These are phyloP conservation scores for Terebella lapidaria DNA, from an alignment of 2,888 invertebrate genomes.

Conservation along the genomic window DNA sequence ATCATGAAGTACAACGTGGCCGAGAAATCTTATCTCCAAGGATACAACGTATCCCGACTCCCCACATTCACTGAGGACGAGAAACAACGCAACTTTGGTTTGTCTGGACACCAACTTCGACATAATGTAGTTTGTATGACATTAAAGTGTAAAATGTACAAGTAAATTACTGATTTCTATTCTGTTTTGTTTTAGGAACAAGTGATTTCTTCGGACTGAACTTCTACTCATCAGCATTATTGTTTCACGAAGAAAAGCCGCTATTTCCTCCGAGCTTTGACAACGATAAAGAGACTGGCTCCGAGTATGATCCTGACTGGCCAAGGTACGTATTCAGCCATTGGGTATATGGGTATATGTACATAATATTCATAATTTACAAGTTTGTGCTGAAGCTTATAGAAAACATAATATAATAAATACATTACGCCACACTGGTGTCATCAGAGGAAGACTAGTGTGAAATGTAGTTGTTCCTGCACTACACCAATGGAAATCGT, in stretches of 20 bases:
- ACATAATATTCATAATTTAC: no score
- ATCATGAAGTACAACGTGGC: constrained; percentile 23
- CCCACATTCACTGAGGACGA: constrained; percentile 29
- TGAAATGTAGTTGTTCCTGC: no score
- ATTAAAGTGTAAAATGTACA: not conserved
- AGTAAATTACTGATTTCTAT: not conserved
- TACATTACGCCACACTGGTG: no score
- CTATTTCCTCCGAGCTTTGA: constrained; percentile 12
- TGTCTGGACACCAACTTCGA: no score
- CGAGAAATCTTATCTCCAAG: constrained; percentile 21
- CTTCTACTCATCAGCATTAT: constrained; percentile 59
- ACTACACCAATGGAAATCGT: no score
- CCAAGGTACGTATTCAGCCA: constrained; percentile 2
- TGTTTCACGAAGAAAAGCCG: constrained; percentile 4
- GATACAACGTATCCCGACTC: constrained; percentile 21
- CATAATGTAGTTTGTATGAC: no score
- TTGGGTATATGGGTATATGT: no score
- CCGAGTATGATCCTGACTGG: constrained; percentile 2
- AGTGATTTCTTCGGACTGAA: constrained; percentile 70
- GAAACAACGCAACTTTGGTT: constrained; percentile 19
- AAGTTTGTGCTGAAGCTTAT: no score
- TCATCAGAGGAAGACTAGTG: no score
- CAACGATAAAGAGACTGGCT: constrained; percentile 15
- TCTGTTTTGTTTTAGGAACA: constrained; percentile 54
- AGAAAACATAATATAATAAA: no score